Base-by-base conservation (phyloP, 92 coral and sea anemone species). In the Scolanthus callimorphus region DNA sequence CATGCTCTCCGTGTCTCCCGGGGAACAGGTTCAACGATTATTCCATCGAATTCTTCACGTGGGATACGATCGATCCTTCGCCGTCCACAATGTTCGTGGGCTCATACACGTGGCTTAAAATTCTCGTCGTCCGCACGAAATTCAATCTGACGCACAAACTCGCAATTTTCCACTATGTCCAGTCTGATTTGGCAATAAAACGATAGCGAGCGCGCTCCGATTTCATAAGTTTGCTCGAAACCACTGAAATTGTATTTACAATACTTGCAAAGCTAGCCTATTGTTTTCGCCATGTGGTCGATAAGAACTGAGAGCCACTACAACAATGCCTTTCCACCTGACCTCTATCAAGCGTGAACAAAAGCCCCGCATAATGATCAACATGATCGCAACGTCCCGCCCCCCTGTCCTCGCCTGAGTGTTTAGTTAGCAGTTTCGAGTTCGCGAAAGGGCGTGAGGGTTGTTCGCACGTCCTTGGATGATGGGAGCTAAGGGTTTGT, bases 281-380 rank as follows among this genome's bases (percentile, higher is more conserved):
- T 68, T 68, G 75, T 68, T 57, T 68, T 56, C 49, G 31, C 75
- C 75, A 68, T 68, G 75, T 68, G 75, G 56, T 61, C 75, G 75
- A 68, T 56, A 57, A 49, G 64, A 28, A 46, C 50, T 37, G 4
- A 46, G 22, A 6, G 41, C n/a, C 8, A 15, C 41, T 34, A 6
- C 41, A 34, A 34, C 41, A 34, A 34, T 34, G 15, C 41, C 8
- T 6, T 8, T 54, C 73, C 73, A 66, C 73, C 73, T 66, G 73
- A 66, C 73, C 62, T 55, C 38, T 54, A 43, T 52, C 51, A 46
- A 68, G 57, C 27, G 44, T 29, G n/a, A 46, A 68, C 75, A 68
- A 68, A 55, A 31, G 57, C 19, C 52, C 46, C 62, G 31, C 52
- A 52, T 68, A 57, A 46, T 57, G 65, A 56, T 61, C 65, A 68